Base-by-base conservation (phyloP, 2,888 invertebrate species). In the Heliconius ethilla region DNA sequence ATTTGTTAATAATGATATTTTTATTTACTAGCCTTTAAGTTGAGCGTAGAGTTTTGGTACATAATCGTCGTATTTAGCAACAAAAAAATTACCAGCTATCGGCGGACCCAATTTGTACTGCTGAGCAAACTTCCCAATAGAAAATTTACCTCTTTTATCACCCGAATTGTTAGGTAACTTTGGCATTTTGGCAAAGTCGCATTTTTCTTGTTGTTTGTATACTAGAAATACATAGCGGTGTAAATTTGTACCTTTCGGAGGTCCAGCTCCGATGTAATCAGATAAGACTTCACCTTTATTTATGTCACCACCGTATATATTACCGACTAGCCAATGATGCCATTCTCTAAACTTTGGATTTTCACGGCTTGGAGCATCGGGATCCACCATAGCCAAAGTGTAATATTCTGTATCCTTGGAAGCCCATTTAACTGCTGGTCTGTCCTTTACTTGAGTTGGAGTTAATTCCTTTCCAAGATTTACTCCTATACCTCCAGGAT, bases 271-370 rank as follows among this genome's bases (percentile, higher is more conserved):
- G 62, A 94, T 93, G 85, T 97, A 97, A 80, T 96, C 96, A 25
- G 96, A 94, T 27, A 97, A 89, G 27, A 94, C 92, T 86, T 97
- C 96, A 40, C 97, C 96, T 83, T 95, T 94, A 22, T 87, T 87
- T 67, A 97, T 85, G 82, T 96, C 95, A 76, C 90, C 91, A 45
- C 96, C 96, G 15, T 95, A 95, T 85, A 97, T 96, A 86, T 97
- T 97, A 29, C 95, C 96, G 45, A 97, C 95, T 18, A 97, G 90
- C 97, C 97, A 97, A 88, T 97, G 97, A 83, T 96, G 96, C 95
- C 96, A 97, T 90, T 97, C 97, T 40, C 96, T 93, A 83, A 95
- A 95, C 81, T 95, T 96, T 0, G 97, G 97, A 77, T 95, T 95
- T 81, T 95, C 92, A 51, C 97, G 94, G 83, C 96, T 96, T 9